phyloP scores from a whole-genome alignment of 2,888 invertebrate genomes.

The Eilema depressum region DNA sequence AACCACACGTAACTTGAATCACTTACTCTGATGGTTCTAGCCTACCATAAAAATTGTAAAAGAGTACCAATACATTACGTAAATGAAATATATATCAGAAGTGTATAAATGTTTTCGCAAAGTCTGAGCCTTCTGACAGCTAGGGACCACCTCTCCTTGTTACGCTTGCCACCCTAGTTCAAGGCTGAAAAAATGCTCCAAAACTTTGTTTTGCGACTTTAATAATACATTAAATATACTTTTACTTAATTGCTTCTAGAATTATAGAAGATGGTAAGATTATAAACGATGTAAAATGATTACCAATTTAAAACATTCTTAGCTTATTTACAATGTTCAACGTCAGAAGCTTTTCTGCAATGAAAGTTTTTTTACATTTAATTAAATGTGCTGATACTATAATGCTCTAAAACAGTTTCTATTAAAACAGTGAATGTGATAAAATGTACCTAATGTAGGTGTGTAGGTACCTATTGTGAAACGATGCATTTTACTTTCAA shows the following conservation, averaged over 20 bases:
- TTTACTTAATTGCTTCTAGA: not conserved
- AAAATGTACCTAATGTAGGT: conserved; percentile 34
- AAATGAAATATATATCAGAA: not conserved
- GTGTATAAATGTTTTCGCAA: not conserved
- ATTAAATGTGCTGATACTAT: not conserved
- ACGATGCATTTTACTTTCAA: conserved; percentile 38
- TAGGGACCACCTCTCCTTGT: not conserved
- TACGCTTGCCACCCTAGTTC: not conserved
- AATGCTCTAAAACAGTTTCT: conserved; percentile 7
- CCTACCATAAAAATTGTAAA: not conserved
- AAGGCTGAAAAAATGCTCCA: not conserved
- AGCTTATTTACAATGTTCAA: not conserved
- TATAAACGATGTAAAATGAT: not conserved
- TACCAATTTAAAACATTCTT: not conserved
- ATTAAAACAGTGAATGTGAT: conserved; percentile 5
- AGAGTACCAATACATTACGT: not conserved
- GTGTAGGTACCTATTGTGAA: no score
- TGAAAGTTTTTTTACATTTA: not conserved
- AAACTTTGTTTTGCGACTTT: not conserved
- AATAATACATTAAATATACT: not conserved
- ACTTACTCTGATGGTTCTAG: not conserved
- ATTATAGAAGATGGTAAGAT: not conserved
- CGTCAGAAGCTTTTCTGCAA: not conserved
- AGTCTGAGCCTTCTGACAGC: not conserved
- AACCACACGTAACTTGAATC: not conserved